Evolutionary conservation across 1,140 invertebrate genomes (phyloP).

Genomic region (Lepidostoma basale): DNA sequence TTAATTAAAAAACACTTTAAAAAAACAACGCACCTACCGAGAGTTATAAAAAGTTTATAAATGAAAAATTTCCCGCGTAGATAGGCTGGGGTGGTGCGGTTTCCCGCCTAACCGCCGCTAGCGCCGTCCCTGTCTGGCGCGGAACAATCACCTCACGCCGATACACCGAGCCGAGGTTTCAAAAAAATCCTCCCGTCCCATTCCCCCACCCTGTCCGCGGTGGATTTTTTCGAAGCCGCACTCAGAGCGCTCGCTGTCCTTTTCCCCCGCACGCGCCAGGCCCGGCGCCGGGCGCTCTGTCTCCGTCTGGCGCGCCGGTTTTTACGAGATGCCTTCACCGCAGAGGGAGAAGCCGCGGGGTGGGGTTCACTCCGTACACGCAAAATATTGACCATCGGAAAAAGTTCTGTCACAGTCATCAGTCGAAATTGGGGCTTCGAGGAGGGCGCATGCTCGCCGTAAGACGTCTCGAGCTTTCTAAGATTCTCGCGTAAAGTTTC

Average conservation of each 20-base stretch:
- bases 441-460: conserved; percentile 55
- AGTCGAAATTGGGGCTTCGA: conserved; percentile 61
- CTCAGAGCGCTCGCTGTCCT: conserved; percentile 57
- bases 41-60: conserved; percentile 43
- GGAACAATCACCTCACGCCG: conserved; percentile 45
- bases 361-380: conserved; percentile 59
- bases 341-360: conserved; percentile 51
- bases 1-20: too few relatives aligned
- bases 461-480: conserved; percentile 44
- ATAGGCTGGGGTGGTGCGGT: conserved; percentile 24
- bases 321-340: conserved; percentile 62
- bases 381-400: conserved; percentile 65
- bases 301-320: conserved; percentile 58
- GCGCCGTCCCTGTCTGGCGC: conserved; percentile 30
- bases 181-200: conserved; percentile 54
- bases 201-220: conserved; percentile 49
- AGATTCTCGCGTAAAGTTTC: conserved; percentile 15
- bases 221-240: conserved; percentile 62
- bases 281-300: conserved; percentile 48
- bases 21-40: too few relatives aligned
- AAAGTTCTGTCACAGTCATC: conserved; percentile 64
- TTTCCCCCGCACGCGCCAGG: conserved; percentile 51
- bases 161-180: conserved; percentile 41
- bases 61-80: conserved; percentile 34
- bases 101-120: conserved; percentile 28